These are phyloP conservation scores for Menidia menidia DNA, from an alignment of 2,797 vertebrate species.

Conservation along the genomic window DNA sequence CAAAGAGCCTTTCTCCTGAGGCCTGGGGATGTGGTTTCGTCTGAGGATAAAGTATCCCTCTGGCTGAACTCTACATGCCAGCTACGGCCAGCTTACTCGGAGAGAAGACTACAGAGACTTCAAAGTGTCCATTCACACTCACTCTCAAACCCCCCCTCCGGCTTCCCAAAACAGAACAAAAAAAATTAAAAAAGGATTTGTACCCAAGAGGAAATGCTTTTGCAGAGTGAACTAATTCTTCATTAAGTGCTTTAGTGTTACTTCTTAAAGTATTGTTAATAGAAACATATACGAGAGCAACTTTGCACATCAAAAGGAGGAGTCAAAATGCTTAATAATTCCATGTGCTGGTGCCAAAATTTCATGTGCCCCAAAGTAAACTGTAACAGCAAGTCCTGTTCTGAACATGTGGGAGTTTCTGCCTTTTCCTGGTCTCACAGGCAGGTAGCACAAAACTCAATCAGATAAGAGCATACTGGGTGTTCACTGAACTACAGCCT, in stretches of 20 bases:
- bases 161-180: conserved; percentile 4
- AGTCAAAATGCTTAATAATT: conserved; percentile 1
- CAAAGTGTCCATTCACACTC: conserved; percentile 25
- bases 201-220: not conserved
- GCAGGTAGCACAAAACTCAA: conserved; percentile 49
- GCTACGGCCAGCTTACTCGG: conserved; percentile 26
- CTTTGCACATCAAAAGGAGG: not conserved
- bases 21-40: conserved; percentile 75
- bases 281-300: not conserved
- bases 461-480: conserved; percentile 66
- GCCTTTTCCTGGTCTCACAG: conserved; percentile 64
- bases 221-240: not conserved
- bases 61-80: conserved; percentile 56
- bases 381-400: conserved; percentile 16
- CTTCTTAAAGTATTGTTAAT: not conserved
- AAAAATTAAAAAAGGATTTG: not conserved
- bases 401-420: conserved; percentile 60
- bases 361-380: not conserved
- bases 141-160: not conserved
- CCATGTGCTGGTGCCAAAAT: not conserved
- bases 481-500: conserved; percentile 55
- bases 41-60: conserved; percentile 68
- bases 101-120: conserved; percentile 27
- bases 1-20: conserved; percentile 72
- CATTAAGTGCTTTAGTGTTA: not conserved